Evolutionary conservation across 2,113 vertebrate genomes (phyloP).

Genomic region (Rhynchomys soricoides): DNA sequence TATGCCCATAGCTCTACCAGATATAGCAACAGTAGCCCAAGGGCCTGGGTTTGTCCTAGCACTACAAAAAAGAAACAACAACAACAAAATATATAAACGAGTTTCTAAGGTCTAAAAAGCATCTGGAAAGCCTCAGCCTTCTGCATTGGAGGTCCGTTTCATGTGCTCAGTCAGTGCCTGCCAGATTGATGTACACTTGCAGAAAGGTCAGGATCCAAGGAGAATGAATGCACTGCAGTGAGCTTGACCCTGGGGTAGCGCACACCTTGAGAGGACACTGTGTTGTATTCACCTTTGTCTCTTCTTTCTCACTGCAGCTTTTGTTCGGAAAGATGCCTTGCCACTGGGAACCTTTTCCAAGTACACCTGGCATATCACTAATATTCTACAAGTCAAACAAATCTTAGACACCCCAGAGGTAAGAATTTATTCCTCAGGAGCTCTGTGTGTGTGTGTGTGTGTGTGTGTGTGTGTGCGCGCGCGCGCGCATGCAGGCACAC

Average conservation of each 20-base stretch:
- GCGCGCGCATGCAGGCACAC: not conserved
- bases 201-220: not conserved
- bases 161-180: constrained; percentile 9
- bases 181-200: constrained; percentile 36
- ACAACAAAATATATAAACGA: not conserved
- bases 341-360: constrained; percentile 93
- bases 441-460: not conserved
- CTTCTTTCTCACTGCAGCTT: constrained; percentile 84
- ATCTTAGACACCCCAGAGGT: constrained; percentile 96
- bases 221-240: not conserved
- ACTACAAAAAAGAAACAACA: not conserved
- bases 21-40: not conserved
- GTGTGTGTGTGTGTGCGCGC: not conserved
- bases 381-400: constrained; percentile 92
- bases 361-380: constrained; percentile 96
- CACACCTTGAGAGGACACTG: not conserved
- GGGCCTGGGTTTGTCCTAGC: not conserved
- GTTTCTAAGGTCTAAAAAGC: constrained; percentile 31
- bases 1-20: not conserved
- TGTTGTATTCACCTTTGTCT: constrained; percentile 57
- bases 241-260: not conserved
- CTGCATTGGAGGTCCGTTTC: not conserved
- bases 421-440: constrained; percentile 66
- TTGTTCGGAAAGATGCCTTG: constrained; percentile 90
- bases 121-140: constrained; percentile 27